Conservation (phyloP, 2,888 invertebrate genomes). For the Parnassius mnemosyne region DNA sequence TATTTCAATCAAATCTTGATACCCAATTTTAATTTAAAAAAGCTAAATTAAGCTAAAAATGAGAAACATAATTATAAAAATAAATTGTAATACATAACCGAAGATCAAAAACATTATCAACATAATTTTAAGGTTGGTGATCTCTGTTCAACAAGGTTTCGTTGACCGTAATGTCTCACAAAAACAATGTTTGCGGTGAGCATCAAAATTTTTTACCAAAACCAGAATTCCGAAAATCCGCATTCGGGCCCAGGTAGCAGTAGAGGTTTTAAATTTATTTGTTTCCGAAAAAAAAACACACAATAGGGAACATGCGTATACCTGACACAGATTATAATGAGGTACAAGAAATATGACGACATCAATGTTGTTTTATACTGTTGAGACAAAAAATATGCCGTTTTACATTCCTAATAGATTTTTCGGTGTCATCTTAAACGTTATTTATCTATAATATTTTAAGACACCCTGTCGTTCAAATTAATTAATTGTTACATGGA, state of each 20-base stretch:
- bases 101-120: no score
- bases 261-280: constrained; percentile 70
- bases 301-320: constrained; percentile 67
- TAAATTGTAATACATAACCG: no score
- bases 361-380: constrained; percentile 62
- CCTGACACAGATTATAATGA: constrained; percentile 77
- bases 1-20: no score
- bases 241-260: constrained; percentile 75
- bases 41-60: no score
- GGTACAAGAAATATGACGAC: constrained; percentile 75
- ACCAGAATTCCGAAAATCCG: constrained; percentile 71
- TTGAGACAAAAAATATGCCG: constrained; percentile 35
- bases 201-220: constrained; percentile 68
- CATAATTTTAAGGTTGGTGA: constrained; percentile 36
- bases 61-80: no score
- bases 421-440: background rate
- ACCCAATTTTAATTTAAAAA: no score
- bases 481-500: no score
- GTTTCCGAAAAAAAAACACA: constrained; percentile 69
- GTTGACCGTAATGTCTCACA: constrained; percentile 51
- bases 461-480: no score
- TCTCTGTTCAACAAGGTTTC: constrained; percentile 43
- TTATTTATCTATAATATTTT: background rate
- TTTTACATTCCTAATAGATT: background rate
- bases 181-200: constrained; percentile 79